Evolutionary conservation across 2,797 vertebrate species (phyloP).

Genomic region (Malacoctenus gilli): DNA sequence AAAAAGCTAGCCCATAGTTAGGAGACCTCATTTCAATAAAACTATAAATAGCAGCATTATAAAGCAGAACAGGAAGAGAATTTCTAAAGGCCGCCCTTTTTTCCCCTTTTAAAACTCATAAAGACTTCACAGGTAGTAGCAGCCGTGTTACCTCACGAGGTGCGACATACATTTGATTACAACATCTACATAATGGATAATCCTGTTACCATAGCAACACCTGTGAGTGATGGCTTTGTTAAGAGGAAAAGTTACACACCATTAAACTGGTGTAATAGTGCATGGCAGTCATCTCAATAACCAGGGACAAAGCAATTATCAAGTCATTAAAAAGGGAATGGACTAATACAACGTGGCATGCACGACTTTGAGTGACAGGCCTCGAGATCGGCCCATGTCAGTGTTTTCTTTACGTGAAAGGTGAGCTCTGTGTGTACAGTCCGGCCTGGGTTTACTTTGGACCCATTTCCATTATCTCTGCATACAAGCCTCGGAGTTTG

Average conservation of each 20-base stretch:
- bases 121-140: slow-evolving; percentile 19
- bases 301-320: slow-evolving; percentile 78
- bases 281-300: slow-evolving; percentile 81
- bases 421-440: too few species aligned
- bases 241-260: slow-evolving; percentile 76
- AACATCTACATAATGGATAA: slow-evolving; percentile 60
- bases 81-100: neutral
- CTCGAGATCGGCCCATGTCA: slow-evolving; percentile 39
- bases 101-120: slow-evolving; percentile 13
- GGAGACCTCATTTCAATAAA: slow-evolving; percentile 50
- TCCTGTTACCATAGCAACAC: slow-evolving; percentile 68
- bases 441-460: slow-evolving; percentile 2
- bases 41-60: slow-evolving; percentile 51
- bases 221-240: slow-evolving; percentile 80
- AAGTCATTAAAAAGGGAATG: slow-evolving; percentile 71
- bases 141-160: slow-evolving; percentile 19
- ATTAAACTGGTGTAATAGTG: slow-evolving; percentile 80
- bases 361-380: slow-evolving; percentile 57
- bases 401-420: slow-evolving; percentile 23
- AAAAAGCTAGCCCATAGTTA: slow-evolving; percentile 13
- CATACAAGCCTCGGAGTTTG: slow-evolving; percentile 26
- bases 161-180: slow-evolving; percentile 50
- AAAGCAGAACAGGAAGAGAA: slow-evolving; percentile 15
- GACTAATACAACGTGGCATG: slow-evolving; percentile 70
- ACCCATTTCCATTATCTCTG: slow-evolving; percentile 12